Conservation (phyloP, 2,113 vertebrate species). For the Crotalus horridus region DNA sequence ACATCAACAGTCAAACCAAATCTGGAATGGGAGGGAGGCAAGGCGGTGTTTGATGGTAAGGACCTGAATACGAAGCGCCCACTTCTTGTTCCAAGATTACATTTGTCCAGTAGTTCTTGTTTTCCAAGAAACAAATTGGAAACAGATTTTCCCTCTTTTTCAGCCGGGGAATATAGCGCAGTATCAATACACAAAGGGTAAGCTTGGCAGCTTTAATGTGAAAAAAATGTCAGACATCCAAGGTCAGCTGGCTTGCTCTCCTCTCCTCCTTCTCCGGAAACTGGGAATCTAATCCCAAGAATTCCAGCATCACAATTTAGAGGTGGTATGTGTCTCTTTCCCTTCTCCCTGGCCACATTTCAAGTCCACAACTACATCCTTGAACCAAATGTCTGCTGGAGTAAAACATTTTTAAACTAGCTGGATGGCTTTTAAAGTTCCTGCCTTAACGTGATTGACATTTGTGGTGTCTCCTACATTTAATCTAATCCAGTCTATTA, state of each 20-base stretch:
- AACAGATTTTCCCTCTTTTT: background rate
- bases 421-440: background rate
- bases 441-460: background rate
- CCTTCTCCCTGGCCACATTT: background rate
- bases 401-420: background rate
- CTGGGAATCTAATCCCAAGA: background rate
- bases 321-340: background rate
- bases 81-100: background rate
- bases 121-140: background rate
- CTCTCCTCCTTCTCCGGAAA: background rate
- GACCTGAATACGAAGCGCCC: background rate
- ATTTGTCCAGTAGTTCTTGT: background rate
- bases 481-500: background rate
- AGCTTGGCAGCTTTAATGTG: background rate
- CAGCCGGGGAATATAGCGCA: background rate
- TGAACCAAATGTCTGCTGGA: background rate
- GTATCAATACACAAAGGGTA: constrained; percentile 15
- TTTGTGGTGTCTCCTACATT: background rate
- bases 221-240: constrained; percentile 5
- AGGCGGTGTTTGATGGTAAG: background rate
- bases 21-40: background rate
- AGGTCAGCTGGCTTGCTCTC: background rate
- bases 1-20: background rate
- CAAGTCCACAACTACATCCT: background rate
- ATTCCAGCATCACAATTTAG: background rate